Percentiles rank a stretch among this genome's conserved stretches.
phyloP scores from a whole-genome alignment of 2,888 invertebrate genomes.

The Lasioglossum zephyrum region DNA sequence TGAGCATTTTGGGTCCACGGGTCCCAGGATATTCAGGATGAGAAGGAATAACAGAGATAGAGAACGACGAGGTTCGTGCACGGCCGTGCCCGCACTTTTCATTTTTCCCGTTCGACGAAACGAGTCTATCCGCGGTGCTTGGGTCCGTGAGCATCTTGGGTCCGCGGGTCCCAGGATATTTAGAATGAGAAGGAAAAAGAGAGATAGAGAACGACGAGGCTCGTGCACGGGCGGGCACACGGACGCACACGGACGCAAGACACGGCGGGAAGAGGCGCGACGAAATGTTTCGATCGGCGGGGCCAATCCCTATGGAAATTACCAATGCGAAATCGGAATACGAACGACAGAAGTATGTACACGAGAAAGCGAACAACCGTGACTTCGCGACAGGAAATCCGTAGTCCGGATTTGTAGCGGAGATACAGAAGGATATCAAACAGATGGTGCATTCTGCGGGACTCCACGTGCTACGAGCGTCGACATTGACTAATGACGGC shows the following conservation, averaged over 20 bases:
- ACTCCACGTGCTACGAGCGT: constrained; percentile 81
- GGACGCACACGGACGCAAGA: background rate
- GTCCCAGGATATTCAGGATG: background rate
- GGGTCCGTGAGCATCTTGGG: background rate
- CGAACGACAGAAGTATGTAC: constrained; percentile 21
- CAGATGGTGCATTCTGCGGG: constrained; percentile 81
- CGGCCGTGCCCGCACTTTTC: background rate
- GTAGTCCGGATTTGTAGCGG: constrained; percentile 75
- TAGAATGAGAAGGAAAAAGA: background rate
- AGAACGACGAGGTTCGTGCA: background rate
- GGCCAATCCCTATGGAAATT: background rate
- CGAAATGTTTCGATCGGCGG: constrained; percentile 12
- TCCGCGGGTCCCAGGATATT: background rate
- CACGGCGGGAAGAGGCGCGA: background rate
- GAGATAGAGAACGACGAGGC: background rate
- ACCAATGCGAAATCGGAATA: background rate
- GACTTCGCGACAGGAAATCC: constrained; percentile 68
- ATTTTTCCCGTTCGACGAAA: background rate
- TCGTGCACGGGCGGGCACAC: background rate
- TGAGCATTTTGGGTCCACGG: background rate
- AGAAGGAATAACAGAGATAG: background rate
- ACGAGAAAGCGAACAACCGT: constrained; percentile 45
- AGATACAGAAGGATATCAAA: constrained; percentile 80
- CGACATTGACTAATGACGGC: constrained; percentile 85
- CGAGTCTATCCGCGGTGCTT: background rate